Base-by-base conservation (phyloP, 1,140 invertebrate genomes). In the Dinoponera quadriceps region DNA sequence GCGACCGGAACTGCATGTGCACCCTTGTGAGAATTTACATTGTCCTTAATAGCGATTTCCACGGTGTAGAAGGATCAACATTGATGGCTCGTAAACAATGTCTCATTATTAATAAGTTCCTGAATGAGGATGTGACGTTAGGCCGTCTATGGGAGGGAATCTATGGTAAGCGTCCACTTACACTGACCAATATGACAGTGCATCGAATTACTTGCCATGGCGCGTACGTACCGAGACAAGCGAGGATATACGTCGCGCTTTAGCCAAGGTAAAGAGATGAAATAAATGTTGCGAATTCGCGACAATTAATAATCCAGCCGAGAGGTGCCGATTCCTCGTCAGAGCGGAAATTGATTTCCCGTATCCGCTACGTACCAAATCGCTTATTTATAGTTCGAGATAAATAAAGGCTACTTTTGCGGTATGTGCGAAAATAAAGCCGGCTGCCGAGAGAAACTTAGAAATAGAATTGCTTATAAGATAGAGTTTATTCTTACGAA, bases 111-210 rank as follows among this genome's bases (percentile, higher is more conserved):
- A 90, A 87, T 88, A 89, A 89, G 78, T 89, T 86, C 55, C 59
- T 63, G 86, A 91, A 91, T 90, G 90, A 91, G 90, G 90, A 91
- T 91, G 89, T 91, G 90, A 91, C 90, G 89, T 73, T 62, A 81
- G 44, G 83, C 51, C 9, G 13, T 74, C 33, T 72, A 75, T 71
- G 55, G 48, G 69, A 85, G 86, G 84, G 77, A 75, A 66, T 73
- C 60, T 72, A 82, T 48, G 54, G 51, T 59, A 57, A 63, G 4
- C 33, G 51, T 49, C 65, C 72, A 62, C 57, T 65, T 54, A 59
- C 74, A 57, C 14, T 25, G 49, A 81, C 54, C 51, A 77, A 57
- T 71, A 49, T 72, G 22, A 20, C 22, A 66, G n/a, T 29, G 49
- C 18, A 44, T 72, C 51, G 51, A 22, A 66, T 82, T 62, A 68